Percentiles rank a stretch among this genome's conserved stretches.
Conservation (phyloP, 2,888 invertebrate species). For the Mythimna albipuncta region DNA sequence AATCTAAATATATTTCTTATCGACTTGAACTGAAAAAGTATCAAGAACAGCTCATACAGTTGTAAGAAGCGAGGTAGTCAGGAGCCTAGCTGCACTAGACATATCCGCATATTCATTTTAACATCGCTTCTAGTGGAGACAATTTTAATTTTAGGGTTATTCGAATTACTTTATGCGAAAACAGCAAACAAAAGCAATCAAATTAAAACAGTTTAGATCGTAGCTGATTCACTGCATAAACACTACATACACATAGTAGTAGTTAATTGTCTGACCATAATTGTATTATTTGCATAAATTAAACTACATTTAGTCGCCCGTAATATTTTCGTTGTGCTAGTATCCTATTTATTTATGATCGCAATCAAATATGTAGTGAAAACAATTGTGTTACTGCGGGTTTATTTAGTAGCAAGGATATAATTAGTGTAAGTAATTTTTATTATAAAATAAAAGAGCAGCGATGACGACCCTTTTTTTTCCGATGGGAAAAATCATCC, state of each 20-base stretch:
- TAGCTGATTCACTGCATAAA: constrained; percentile 15
- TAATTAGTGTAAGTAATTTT: not conserved
- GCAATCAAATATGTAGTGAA: constrained; percentile 5
- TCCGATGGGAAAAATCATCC: no score
- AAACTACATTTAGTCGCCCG: constrained; percentile 17
- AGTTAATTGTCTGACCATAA: constrained; percentile 38
- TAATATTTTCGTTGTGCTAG: constrained; percentile 12
- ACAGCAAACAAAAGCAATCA: constrained; percentile 9
- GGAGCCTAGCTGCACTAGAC: no score
- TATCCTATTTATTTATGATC: constrained; percentile 9
- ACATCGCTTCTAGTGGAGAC: no score
- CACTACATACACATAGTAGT: constrained; percentile 14
- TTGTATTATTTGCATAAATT: constrained; percentile 49
- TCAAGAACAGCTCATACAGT: no score
- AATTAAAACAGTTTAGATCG: constrained; percentile 29
- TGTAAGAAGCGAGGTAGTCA: no score
- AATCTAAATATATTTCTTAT: no score
- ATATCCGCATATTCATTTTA: no score
- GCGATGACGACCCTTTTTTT: no score
- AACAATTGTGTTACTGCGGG: constrained; percentile 9
- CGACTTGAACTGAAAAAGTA: no score
- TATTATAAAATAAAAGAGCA: no score
- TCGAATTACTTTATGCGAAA: not conserved
- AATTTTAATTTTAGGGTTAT: not conserved
- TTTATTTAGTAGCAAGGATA: not conserved